These are phyloP conservation scores for Zootoca vivipara DNA, from an alignment of 2,113 vertebrate species.

Conservation along the genomic window DNA sequence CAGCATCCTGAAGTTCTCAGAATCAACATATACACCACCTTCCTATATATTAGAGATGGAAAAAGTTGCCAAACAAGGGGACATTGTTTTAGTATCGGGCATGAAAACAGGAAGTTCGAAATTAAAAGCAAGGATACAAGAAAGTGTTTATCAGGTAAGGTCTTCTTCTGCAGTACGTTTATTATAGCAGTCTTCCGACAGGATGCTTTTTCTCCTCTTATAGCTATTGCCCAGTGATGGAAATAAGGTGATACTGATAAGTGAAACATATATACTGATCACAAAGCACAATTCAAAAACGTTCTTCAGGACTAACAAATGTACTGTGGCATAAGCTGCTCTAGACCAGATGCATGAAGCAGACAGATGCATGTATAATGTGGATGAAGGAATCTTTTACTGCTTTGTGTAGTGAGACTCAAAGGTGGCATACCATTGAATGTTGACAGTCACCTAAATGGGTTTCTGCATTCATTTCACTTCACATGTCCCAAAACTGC, in stretches of 20 bases:
- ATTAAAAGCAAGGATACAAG: conserved; percentile 79
- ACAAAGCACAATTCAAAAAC: not conserved
- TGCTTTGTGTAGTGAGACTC: not conserved
- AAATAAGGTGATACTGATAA: not conserved
- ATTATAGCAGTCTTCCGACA: not conserved
- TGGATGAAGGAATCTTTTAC: not conserved
- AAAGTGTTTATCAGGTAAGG: conserved; percentile 78
- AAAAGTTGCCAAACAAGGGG: conserved; percentile 91
- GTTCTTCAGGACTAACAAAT: not conserved
- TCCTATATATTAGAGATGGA: conserved; percentile 95
- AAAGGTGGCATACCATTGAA: not conserved
- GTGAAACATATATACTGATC: not conserved
- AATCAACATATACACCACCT: conserved; percentile 92
- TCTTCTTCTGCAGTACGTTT: not conserved
- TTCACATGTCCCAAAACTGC: not conserved
- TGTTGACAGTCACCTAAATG: not conserved
- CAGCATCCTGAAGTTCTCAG: conserved; percentile 92
- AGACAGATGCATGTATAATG: not conserved
- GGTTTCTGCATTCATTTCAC: not conserved
- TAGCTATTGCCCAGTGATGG: not conserved
- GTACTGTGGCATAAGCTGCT: not conserved
- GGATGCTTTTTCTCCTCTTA: not conserved
- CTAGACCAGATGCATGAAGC: not conserved
- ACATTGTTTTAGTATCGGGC: conserved; percentile 83
- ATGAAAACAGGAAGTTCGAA: conserved; percentile 82